Evolutionary conservation across 2,113 vertebrate genomes (phyloP).

Genomic region (Mus spicilegus): DNA sequence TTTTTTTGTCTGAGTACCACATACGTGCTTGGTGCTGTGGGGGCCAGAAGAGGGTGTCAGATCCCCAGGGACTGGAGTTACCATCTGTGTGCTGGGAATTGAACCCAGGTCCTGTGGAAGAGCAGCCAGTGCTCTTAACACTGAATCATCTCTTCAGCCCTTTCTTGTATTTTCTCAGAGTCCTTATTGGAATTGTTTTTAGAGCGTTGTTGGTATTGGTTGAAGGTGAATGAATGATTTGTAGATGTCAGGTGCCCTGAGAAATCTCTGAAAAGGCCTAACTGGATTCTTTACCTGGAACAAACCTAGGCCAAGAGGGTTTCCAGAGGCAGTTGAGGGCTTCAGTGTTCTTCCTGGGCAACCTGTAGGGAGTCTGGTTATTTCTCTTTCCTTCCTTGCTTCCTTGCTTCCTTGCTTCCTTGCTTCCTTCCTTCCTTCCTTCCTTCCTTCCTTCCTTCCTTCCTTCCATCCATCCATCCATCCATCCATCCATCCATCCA

Average conservation of each 20-base stretch:
- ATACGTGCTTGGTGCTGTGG: neutral
- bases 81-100: neutral
- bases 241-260: neutral
- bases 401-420: too few species aligned
- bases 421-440: too few species aligned
- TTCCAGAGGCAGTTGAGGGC: neutral
- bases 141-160: neutral
- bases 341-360: neutral
- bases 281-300: neutral
- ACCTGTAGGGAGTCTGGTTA: neutral
- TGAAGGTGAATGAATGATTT: neutral
- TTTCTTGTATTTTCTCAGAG: neutral
- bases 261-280: neutral
- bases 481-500: rapidly evolving
- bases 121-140: neutral
- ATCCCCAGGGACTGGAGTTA: neutral
- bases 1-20: neutral
- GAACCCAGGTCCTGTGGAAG: neutral
- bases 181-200: neutral
- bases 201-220: neutral
- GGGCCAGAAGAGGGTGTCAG: neutral
- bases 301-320: neutral
- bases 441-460: too few species aligned
- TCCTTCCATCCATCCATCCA: too few species aligned
- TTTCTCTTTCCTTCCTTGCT: too few species aligned